Base-by-base conservation (phyloP, 2,113 vertebrate species). In the Stigmatopora argus region DNA sequence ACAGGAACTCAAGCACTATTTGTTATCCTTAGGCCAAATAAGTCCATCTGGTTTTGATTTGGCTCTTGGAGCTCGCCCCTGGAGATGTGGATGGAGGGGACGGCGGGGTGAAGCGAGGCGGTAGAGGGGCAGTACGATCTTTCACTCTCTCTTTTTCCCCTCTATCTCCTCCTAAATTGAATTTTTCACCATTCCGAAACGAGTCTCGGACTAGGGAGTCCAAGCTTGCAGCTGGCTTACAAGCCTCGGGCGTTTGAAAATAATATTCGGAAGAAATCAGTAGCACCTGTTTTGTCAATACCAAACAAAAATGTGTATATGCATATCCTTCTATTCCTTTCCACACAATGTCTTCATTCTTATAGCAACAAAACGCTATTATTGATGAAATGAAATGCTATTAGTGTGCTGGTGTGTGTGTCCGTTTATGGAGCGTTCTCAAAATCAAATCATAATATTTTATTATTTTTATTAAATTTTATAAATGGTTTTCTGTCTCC, bases 41-140 rank as follows among this genome's bases (percentile, higher is more conserved):
- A 92, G 92, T 86, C 92, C 96, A 98, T 98, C 95, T 97, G 96
- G 94, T 97, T 98, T 94, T 92, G 90, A 94, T 97, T 96, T 93
- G 92, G 93, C 92, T 93, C 89, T 90, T 92, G 83, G 61, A 93
- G 90, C 90, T 94, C 83, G 90, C 93, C 94, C 92, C 90, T 83
- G 78, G 92, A 94, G 93, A 94, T 93, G 91, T 93, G 91, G 92
- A 92, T 81, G 82, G 92, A 93, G 92, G 78, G 71, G 83, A 83
- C 75, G 80, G 69, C 62, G 62, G 69, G 83, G 75, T 76, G 72
- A 80, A 72, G 78, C 49, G 57, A 65, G 51, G 62, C 63, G 72
- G 77, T 79, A 73, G 73, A 78, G 75, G 75, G 67, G 82, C 87
- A 90, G 86, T 56, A 14, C 53, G 26, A 66, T 75, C 62, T 60